Percentiles rank a stretch among this genome's conserved stretches.
Conservation (phyloP, 2,888 invertebrate species). For the Melanargia galathea region DNA sequence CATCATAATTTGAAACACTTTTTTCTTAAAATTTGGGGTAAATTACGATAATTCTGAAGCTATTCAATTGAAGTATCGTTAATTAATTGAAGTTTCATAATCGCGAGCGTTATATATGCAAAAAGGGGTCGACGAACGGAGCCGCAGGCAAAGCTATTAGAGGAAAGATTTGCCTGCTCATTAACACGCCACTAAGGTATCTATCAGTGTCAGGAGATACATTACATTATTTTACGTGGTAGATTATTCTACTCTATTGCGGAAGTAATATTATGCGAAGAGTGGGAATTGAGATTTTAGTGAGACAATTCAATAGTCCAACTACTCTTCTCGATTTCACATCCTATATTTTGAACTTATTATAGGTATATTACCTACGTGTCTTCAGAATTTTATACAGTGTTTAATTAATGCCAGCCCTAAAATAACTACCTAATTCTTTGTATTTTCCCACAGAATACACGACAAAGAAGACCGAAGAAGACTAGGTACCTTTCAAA, state of each 20-base stretch:
- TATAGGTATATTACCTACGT: neutral
- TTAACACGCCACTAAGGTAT: constrained; percentile 9
- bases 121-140: constrained; percentile 11
- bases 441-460: too few species aligned
- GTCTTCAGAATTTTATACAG: neutral
- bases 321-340: constrained; percentile 1
- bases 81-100: neutral
- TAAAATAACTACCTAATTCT: neutral
- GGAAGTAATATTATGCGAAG: constrained; percentile 12
- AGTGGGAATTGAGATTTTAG: constrained; percentile 4
- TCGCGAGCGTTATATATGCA: neutral
- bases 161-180: constrained; percentile 1
- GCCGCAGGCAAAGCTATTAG: neutral
- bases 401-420: neutral
- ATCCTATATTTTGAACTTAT: neutral
- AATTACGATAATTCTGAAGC: too few species aligned
- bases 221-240: neutral
- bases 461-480: too few species aligned
- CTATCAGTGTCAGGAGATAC: neutral
- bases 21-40: too few species aligned
- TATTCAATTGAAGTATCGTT: neutral
- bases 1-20: too few species aligned
- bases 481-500: too few species aligned
- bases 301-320: neutral
- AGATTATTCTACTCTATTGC: neutral